Evolutionary conservation across 2,113 vertebrate species (phyloP), one percentile per base, ranked within the genome.

Genomic region (Stegastes partitus): DNA sequence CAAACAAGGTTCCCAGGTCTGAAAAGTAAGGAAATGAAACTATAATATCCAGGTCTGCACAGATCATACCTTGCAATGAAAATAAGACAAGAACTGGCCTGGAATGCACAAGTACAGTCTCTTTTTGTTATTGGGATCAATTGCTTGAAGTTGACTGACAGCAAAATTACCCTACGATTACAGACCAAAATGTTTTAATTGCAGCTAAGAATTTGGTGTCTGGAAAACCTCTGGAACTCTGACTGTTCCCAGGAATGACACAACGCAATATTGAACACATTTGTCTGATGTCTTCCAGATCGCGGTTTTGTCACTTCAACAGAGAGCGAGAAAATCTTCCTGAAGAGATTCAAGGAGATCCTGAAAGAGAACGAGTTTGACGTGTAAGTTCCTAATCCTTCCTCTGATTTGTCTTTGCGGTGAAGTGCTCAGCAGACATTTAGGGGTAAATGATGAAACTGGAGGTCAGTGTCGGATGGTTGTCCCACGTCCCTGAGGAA

Each of bases 321-420:
- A 64, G 97, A 98, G 85, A 97, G 96, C 80, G 97, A 99, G 93
- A 96, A 94, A 68, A 90, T 95, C 82, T 97, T 98, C 94, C 94
- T 98, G 94, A 97, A 95, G 93, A 96, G 96, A 83, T 92, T 99
- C 75, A 97, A 96, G 91, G 96, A 99, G 92, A 96, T 98, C 81
- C 95, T 99, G 86, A 96, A 94, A 90, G 96, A 97, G 89, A 96
- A 96, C 84, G 92, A 98, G 75, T 97, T 98, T 89, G 95, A 97
- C 77, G 88, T 97, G 98, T 99, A 95, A 98, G 97, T 96, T 54
- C 16, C n/a, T 51, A 19, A 0, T 59, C 50, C 16, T 63, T 64
- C 9, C 11, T 67, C 22, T 56, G 11, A 62, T 66, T 21, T 61
- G 5, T 64, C 26, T 14, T 37, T 5, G 3, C 11, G 11, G 9